These are phyloP conservation scores for Amazona guildingii DNA, from an alignment of 2,113 vertebrate genomes.

Conservation along the genomic window DNA sequence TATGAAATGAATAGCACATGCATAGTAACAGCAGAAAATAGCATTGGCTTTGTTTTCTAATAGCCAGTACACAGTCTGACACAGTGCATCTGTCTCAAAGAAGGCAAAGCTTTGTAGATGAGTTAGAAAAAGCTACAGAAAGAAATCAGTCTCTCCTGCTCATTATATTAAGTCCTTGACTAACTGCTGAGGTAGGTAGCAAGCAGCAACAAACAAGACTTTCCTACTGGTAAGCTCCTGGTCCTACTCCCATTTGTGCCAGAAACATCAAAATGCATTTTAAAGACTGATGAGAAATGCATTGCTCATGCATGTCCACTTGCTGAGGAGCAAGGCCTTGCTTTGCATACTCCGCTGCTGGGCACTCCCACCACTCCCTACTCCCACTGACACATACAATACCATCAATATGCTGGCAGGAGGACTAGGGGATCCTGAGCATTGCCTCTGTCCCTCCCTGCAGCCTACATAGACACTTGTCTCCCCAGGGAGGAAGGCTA, in stretches of 20 bases:
- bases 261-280: rapidly evolving
- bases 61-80: background rate
- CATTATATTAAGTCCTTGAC: background rate
- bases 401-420: background rate
- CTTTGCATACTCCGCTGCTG: rapidly evolving
- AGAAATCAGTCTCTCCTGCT: background rate
- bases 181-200: background rate
- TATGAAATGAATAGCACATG: background rate
- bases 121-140: background rate
- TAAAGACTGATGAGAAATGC: background rate
- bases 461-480: rapidly evolving
- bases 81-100: background rate
- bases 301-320: background rate
- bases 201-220: background rate
- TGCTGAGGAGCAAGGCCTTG: background rate
- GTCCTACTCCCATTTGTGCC: background rate
- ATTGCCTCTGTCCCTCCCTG: background rate
- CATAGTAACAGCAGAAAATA: background rate
- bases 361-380: background rate
- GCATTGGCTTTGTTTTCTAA: background rate
- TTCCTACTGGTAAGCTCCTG: background rate
- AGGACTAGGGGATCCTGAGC: background rate
- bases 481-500: background rate
- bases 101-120: background rate
- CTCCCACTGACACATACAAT: rapidly evolving